Evolutionary conservation across 1,140 invertebrate species (phyloP).

Genomic region (Hydropsyche tenuis): DNA sequence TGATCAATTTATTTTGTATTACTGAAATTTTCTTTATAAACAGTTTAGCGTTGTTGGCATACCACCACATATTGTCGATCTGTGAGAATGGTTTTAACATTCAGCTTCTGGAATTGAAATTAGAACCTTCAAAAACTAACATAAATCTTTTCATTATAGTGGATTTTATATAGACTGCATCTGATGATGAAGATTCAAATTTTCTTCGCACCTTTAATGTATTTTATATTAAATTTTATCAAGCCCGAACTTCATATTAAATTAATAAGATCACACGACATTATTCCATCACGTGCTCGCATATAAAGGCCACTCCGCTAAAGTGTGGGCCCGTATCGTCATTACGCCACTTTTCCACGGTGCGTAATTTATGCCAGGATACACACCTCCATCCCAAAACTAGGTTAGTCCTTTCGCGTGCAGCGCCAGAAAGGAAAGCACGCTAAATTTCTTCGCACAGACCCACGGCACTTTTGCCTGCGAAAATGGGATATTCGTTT

Average conservation of each 20-base stretch:
- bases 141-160: not conserved
- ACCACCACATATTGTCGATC: no score
- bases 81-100: no score
- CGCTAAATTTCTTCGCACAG: constrained; percentile 2
- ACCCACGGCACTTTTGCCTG: constrained; percentile 9
- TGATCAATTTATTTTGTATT: no score
- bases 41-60: no score
- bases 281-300: no score
- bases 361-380: constrained; percentile 14
- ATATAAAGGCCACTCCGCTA: no score
- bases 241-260: not conserved
- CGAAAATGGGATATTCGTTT: constrained; percentile 43
- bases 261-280: not conserved
- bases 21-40: no score
- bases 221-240: not conserved
- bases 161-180: not conserved
- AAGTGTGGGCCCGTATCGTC: not conserved
- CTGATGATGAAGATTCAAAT: no score
- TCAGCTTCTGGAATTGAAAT: no score
- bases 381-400: not conserved
- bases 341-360: constrained; percentile 21
- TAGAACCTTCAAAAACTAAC: no score
- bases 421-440: no score
- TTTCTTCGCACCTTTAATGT: not conserved
- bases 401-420: constrained; percentile 31